A percentile compares a stretch with the other conserved stretches of the same genome.
These are phyloP conservation scores for Drosophila bocqueti DNA, from an alignment of 1,140 invertebrate genomes.

Conservation along the genomic window DNA sequence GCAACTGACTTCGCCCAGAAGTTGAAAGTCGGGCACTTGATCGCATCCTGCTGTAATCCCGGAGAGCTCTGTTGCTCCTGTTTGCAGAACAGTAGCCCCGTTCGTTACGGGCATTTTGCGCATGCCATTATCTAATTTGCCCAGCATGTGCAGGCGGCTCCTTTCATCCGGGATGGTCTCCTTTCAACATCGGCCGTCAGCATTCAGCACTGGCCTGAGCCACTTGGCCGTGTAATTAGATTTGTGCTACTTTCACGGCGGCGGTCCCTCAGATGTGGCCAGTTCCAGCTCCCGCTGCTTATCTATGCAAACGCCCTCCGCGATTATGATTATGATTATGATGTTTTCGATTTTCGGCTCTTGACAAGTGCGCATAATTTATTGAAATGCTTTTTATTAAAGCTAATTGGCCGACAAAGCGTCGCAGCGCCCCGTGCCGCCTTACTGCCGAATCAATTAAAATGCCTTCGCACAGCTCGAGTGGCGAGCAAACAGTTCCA, in stretches of 20 bases:
- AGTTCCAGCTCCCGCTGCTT: slow-evolving; percentile 19
- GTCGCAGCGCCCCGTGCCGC: slow-evolving; percentile 52
- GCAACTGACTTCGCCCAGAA: slow-evolving; percentile 58
- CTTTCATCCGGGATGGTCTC: slow-evolving; percentile 17
- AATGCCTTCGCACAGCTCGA: slow-evolving; percentile 66
- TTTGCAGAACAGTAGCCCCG: slow-evolving; percentile 67
- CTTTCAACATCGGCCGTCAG: slow-evolving; percentile 2
- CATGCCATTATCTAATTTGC: slow-evolving; percentile 77
- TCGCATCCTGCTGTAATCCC: slow-evolving; percentile 60
- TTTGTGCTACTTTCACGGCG: slow-evolving; percentile 69
- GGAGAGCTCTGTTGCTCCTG: slow-evolving; percentile 33
- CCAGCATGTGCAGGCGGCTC: slow-evolving; percentile 49
- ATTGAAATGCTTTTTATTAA: slow-evolving; percentile 78
- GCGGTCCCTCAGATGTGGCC: slow-evolving; percentile 60
- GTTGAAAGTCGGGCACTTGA: slow-evolving; percentile 56
- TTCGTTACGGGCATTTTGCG: slow-evolving; percentile 60
- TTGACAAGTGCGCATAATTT: slow-evolving; percentile 60
- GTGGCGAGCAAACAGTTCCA: slow-evolving; percentile 57
- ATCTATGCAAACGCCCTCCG: slow-evolving; percentile 72
- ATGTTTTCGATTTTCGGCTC: slow-evolving; percentile 26
- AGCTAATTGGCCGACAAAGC: slow-evolving; percentile 75
- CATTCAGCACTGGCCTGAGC: slow-evolving; percentile 31
- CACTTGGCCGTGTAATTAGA: slow-evolving; percentile 72
- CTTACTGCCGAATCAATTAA: slow-evolving; percentile 49
- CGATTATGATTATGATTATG: slow-evolving; percentile 46